These are phyloP conservation scores for Pteropus alecto DNA, from an alignment of 2,113 vertebrate species.

Conservation along the genomic window DNA sequence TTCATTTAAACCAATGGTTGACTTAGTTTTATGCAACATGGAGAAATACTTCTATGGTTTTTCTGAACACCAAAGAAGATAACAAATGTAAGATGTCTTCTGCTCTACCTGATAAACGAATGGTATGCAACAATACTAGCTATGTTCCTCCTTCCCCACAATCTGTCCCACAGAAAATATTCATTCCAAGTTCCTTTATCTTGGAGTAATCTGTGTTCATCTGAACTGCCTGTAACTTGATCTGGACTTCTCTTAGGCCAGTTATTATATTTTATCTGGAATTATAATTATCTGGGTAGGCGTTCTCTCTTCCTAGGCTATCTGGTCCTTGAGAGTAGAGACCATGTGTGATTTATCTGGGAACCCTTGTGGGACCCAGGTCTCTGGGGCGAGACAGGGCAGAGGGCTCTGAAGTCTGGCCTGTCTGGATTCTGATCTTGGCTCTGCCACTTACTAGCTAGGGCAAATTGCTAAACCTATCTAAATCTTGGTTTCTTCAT, in stretches of 20 bases:
- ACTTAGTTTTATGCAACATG: not conserved
- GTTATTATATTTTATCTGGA: not conserved
- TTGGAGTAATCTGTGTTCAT: not conserved
- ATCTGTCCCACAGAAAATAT: not conserved
- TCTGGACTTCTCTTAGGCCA: not conserved
- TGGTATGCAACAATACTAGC: not conserved
- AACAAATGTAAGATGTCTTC: not conserved
- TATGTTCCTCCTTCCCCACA: not conserved
- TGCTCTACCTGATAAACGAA: not conserved
- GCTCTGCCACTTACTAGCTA: not conserved
- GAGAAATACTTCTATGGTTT: not conserved
- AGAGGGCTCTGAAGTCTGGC: not conserved
- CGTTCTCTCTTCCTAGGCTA: not conserved
- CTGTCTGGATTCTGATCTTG: not conserved
- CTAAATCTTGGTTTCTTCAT: not conserved
- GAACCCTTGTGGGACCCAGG: not conserved
- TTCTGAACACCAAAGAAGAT: not conserved
- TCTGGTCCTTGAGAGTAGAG: not conserved
- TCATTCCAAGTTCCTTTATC: not conserved
- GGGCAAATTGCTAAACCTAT: not conserved
- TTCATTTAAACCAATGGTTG: not conserved
- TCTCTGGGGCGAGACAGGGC: not conserved
- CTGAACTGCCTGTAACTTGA: not conserved
- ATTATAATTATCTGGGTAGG: not conserved
- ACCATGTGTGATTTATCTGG: not conserved